Conservation (phyloP, 1,140 invertebrate species). For the Amphibalanus amphitrite region DNA sequence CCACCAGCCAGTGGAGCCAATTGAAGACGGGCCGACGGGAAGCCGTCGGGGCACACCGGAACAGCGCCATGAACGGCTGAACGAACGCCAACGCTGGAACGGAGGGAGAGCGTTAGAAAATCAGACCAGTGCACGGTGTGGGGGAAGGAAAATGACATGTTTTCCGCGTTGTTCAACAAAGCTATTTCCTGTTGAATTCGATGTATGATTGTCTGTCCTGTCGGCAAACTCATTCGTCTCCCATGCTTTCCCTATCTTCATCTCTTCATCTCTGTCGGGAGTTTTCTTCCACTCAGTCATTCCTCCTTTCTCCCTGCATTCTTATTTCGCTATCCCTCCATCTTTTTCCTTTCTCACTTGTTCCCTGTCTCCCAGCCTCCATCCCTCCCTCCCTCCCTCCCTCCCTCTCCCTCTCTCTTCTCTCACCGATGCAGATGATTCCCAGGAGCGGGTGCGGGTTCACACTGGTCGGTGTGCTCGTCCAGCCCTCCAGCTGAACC, state of each 20-base stretch:
- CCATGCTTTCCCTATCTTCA: no score
- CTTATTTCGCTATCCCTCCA: not conserved
- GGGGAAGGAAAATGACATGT: no score
- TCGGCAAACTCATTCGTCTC: no score
- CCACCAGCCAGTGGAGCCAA: slow-evolving; percentile 83
- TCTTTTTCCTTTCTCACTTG: not conserved
- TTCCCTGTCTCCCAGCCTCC: no score
- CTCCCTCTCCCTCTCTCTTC: no score
- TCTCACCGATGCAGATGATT: not conserved
- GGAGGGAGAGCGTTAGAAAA: not conserved
- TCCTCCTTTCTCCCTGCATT: no score
- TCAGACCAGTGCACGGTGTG: no score
- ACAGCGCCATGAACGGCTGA: slow-evolving; percentile 65
- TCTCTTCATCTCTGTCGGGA: no score
- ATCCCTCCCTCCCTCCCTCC: not conserved
- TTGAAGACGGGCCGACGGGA: slow-evolving; percentile 72
- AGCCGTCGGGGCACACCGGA: slow-evolving; percentile 67
- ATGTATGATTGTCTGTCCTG: no score
- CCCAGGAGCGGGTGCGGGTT: not conserved
- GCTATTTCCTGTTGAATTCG: no score
- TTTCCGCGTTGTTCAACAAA: no score
- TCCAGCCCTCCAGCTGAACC: not conserved
- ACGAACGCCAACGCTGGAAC: slow-evolving; percentile 64
- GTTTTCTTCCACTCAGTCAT: no score
- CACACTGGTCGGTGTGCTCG: not conserved